Conservation (phyloP, 2,797 vertebrate genomes). For the Neoniphon sammara region DNA sequence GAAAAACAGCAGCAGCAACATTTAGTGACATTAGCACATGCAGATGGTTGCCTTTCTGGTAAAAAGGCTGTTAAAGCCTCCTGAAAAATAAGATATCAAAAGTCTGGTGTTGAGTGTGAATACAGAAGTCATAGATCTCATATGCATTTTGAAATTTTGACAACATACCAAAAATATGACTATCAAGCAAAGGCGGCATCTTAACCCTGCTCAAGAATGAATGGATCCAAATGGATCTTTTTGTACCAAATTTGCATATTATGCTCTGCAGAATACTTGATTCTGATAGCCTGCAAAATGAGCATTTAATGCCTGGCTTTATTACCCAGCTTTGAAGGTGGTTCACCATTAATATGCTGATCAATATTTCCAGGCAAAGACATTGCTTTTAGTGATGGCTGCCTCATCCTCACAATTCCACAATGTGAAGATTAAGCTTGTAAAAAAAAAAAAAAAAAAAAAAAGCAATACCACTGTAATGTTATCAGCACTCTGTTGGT, state of each 20-base stretch:
- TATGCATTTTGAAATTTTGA: background rate
- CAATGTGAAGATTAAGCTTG: constrained; percentile 24
- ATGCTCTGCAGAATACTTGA: constrained; percentile 1
- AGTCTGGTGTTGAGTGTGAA: constrained; percentile 6
- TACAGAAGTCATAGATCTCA: background rate
- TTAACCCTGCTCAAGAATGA: background rate
- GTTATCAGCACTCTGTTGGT: constrained; percentile 34
- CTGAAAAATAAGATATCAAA: background rate
- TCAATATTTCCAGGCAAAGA: constrained; percentile 16
- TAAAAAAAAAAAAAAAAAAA: too few relatives aligned
- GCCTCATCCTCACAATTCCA: constrained; percentile 18
- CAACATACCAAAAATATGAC: background rate
- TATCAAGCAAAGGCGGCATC: background rate
- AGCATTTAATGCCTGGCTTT: constrained; percentile 38
- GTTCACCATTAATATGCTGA: constrained; percentile 30
- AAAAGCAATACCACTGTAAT: constrained; percentile 19
- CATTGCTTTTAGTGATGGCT: constrained; percentile 7
- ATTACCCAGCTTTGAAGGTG: constrained; percentile 34
- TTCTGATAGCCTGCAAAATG: constrained; percentile 45
- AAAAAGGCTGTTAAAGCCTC: background rate
- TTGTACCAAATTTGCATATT: constrained; percentile 9
- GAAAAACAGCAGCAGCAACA: too few relatives aligned
- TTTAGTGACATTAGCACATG: background rate
- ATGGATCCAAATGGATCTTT: background rate
- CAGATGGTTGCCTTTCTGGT: background rate